A percentile compares a stretch with the other conserved stretches of the same genome.
phyloP scores from a whole-genome alignment of 2,797 vertebrate genomes.

The Anisognathus igniventris region DNA sequence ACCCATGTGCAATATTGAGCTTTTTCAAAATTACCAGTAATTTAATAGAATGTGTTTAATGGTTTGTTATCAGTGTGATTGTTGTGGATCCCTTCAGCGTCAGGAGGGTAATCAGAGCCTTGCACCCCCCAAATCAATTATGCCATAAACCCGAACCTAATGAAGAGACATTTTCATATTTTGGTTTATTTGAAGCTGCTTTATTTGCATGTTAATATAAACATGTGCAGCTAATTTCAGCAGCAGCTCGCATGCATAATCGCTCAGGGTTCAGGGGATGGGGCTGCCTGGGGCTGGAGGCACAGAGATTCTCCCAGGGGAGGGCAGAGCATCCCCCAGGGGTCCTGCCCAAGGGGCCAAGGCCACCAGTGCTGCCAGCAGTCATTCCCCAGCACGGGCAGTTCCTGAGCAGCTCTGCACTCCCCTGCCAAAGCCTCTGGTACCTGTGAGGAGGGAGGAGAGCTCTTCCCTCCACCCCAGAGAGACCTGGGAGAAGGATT shows the following conservation, averaged over 20 bases:
- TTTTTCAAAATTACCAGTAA: constrained; percentile 54
- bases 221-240: background rate
- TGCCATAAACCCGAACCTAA: constrained; percentile 14
- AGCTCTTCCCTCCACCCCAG: rapidly evolving
- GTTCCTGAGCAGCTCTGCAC: rapidly evolving
- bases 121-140: constrained; percentile 24
- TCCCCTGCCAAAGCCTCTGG: background rate
- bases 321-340: background rate
- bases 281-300: background rate
- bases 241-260: background rate
- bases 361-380: background rate
- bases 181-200: constrained; percentile 4
- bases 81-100: constrained; percentile 18
- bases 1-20: constrained; percentile 30
- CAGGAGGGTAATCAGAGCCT: constrained; percentile 48
- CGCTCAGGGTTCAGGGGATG: rapidly evolving
- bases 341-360: background rate
- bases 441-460: rapidly evolving
- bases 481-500: rapidly evolving
- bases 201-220: constrained; percentile 25
- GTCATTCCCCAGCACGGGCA: rapidly evolving
- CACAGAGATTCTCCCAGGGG: rapidly evolving
- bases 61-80: constrained; percentile 50
- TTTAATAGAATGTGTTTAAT: constrained; percentile 59
- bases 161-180: constrained; percentile 12